phyloP scores from a whole-genome alignment of 2,888 invertebrate species.

The Lasioglossum pauxillum region DNA sequence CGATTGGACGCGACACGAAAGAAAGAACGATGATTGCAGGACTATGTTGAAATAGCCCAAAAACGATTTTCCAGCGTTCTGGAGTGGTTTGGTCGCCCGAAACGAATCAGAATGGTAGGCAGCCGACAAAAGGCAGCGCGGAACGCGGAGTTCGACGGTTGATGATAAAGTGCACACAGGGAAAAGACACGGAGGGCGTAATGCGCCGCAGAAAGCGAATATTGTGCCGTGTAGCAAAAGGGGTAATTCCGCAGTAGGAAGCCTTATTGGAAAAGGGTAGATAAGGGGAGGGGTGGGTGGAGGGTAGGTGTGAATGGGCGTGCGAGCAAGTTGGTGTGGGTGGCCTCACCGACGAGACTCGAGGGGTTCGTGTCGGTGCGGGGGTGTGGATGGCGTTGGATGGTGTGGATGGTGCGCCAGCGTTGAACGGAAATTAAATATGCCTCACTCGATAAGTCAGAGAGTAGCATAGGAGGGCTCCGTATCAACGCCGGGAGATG shows the following conservation, averaged over 20 bases:
- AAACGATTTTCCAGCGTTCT: neutral
- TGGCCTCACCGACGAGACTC: constrained; percentile 16
- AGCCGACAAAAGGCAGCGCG: neutral
- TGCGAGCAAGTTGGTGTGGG: constrained; percentile 38
- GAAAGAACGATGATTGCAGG: neutral
- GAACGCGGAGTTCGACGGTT: constrained; percentile 1
- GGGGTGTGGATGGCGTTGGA: neutral
- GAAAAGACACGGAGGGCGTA: constrained; percentile 68
- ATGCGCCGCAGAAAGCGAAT: constrained; percentile 77
- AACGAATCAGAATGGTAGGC: neutral
- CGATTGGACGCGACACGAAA: neutral
- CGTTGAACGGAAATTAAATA: constrained; percentile 84
- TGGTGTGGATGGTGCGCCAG: constrained; percentile 61
- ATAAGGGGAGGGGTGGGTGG: constrained; percentile 75
- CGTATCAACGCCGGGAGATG: constrained; percentile 83
- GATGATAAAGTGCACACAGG: constrained; percentile 61
- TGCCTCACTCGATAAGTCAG: constrained; percentile 84
- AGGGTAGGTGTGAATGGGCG: constrained; percentile 56
- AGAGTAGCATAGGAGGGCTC: constrained; percentile 77
- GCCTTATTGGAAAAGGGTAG: constrained; percentile 84
- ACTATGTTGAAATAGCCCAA: neutral
- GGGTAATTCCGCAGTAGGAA: constrained; percentile 82
- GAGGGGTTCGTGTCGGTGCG: constrained; percentile 22
- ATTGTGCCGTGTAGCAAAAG: constrained; percentile 74
- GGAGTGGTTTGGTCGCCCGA: neutral